Percentiles rank a stretch among this genome's conserved stretches.
Evolutionary conservation across 2,113 vertebrate genomes (phyloP).

Genomic region (Chaenogobius annularis): DNA sequence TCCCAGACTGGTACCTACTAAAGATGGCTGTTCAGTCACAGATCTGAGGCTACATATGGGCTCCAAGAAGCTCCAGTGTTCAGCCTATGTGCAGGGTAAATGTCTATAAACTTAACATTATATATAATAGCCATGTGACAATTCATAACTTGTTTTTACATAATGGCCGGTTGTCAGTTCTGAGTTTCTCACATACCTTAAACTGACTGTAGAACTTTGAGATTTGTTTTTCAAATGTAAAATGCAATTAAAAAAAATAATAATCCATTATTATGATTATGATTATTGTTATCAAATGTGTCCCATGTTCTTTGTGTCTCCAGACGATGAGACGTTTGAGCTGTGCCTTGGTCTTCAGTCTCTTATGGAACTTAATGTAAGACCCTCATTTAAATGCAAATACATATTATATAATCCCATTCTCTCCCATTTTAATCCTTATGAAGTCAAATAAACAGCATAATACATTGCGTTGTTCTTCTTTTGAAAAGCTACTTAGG

Average conservation of each 20-base stretch:
- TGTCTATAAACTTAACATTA: background rate
- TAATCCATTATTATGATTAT: too few relatives aligned
- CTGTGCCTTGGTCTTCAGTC: conserved; percentile 90
- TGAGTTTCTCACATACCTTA: background rate
- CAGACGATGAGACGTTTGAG: conserved; percentile 85
- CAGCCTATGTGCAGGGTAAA: conserved; percentile 85
- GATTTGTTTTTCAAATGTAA: too few relatives aligned
- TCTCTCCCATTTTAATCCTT: background rate
- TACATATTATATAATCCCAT: background rate
- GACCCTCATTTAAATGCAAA: conserved; percentile 35
- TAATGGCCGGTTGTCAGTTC: background rate
- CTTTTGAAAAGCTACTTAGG: background rate
- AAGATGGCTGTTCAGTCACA: conserved; percentile 72
- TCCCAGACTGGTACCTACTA: conserved; percentile 62
- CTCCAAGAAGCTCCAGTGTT: conserved; percentile 80
- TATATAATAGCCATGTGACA: background rate
- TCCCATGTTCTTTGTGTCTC: background rate
- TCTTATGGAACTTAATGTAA: conserved; percentile 89
- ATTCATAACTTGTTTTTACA: background rate
- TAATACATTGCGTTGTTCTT: background rate
- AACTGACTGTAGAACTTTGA: too few relatives aligned
- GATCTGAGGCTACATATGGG: conserved; percentile 84
- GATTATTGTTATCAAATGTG: too few relatives aligned
- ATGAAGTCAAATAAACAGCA: background rate
- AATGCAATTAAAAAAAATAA: too few relatives aligned